These are phyloP conservation scores for Pterophyllum scalare DNA, from an alignment of 2,113 vertebrate genomes.

Conservation along the genomic window DNA sequence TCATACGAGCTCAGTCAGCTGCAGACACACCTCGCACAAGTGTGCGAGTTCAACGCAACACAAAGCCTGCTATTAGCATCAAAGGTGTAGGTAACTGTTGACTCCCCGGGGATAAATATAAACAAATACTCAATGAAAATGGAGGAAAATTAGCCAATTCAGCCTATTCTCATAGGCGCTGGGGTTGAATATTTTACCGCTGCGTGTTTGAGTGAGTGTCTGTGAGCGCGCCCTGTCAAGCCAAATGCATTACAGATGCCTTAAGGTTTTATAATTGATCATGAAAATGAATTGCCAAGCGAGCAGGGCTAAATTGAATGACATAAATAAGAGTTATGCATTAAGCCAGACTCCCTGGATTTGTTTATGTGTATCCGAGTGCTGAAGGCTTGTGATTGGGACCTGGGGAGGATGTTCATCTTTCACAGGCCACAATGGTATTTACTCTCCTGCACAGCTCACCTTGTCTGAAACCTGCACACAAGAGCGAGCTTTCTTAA, in stretches of 20 bases:
- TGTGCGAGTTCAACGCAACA: constrained; percentile 22
- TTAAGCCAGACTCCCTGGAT: constrained; percentile 53
- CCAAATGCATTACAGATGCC: constrained; percentile 77
- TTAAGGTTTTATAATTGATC: constrained; percentile 83
- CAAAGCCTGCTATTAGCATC: constrained; percentile 59
- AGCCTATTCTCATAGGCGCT: constrained; percentile 40
- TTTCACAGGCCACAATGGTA: constrained; percentile 58
- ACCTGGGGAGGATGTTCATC: constrained; percentile 45
- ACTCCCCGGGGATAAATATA: constrained; percentile 52
- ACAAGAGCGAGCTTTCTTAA: constrained; percentile 59
- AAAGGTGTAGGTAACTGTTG: constrained; percentile 71
- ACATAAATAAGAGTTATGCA: constrained; percentile 82
- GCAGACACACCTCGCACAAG: constrained; percentile 34
- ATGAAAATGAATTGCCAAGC: constrained; percentile 79
- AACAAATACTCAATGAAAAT: constrained; percentile 60
- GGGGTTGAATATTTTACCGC: constrained; percentile 58
- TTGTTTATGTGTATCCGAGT: constrained; percentile 65
- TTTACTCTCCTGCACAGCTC: constrained; percentile 28
- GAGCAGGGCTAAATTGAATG: constrained; percentile 78
- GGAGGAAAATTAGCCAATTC: constrained; percentile 51
- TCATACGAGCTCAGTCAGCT: neutral
- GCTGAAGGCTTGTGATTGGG: constrained; percentile 32
- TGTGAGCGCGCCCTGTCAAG: constrained; percentile 60
- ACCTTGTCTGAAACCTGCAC: constrained; percentile 58
- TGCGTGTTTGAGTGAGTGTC: constrained; percentile 26